Percentiles rank a stretch among this genome's conserved stretches.
phyloP scores from a whole-genome alignment of 92 coral and sea anemone species.

The Galaxea fascicularis region DNA sequence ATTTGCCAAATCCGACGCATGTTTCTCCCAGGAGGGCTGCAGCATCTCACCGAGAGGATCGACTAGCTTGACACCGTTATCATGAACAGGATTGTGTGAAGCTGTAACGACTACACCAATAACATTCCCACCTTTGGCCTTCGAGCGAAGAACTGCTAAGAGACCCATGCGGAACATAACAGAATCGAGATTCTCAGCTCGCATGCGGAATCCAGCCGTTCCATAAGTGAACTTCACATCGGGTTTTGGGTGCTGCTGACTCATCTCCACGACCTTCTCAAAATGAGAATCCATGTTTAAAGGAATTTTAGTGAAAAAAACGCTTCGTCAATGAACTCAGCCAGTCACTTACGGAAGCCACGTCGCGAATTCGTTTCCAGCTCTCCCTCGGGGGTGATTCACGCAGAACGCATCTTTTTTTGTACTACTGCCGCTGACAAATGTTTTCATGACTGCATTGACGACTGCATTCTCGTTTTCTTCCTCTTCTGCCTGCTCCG shows the following conservation, averaged over 20 bases:
- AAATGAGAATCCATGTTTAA: slow-evolving; percentile 73
- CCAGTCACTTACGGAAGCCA: background rate
- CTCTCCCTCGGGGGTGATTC: too few relatives aligned
- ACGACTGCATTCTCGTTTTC: slow-evolving; percentile 21
- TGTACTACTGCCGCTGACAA: slow-evolving; percentile 12
- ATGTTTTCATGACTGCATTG: slow-evolving; percentile 9
- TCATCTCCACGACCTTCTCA: slow-evolving; percentile 74
- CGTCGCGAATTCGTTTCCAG: slow-evolving; percentile 36
- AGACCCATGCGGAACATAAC: slow-evolving; percentile 99
- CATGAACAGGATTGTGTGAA: slow-evolving; percentile 95
- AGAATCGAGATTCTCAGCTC: slow-evolving; percentile 79
- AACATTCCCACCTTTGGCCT: slow-evolving; percentile 80
- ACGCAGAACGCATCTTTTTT: background rate
- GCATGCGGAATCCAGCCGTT: slow-evolving; percentile 95
- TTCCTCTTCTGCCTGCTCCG: background rate
- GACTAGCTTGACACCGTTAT: slow-evolving; percentile 96
- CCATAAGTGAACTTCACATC: slow-evolving; percentile 88
- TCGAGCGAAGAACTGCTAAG: slow-evolving; percentile 91
- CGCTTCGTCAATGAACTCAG: background rate
- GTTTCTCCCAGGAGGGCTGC: slow-evolving; percentile 93
- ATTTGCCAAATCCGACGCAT: slow-evolving; percentile 88
- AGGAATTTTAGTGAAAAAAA: background rate
- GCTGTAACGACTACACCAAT: slow-evolving; percentile 98
- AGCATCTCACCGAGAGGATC: slow-evolving; percentile 99
- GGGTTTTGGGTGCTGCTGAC: slow-evolving; percentile 82